Conservation (phyloP, 1,140 invertebrate species). For the Euwallacea fornicatus region DNA sequence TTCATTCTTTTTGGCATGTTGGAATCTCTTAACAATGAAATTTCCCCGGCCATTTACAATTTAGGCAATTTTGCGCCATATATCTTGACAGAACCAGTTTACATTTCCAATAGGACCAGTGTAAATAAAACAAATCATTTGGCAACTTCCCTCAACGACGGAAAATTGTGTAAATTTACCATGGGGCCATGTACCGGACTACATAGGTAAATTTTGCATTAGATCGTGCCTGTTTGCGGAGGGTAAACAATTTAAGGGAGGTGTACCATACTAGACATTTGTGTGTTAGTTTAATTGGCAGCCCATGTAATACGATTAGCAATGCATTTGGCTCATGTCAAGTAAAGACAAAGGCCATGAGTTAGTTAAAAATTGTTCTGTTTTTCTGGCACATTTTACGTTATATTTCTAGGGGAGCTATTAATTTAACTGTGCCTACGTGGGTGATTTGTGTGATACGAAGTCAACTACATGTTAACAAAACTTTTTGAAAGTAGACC, state of each 20-base stretch:
- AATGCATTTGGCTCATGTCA: slow-evolving; percentile 6
- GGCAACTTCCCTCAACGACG: background rate
- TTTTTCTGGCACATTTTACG: too few species aligned
- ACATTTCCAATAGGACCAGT: background rate
- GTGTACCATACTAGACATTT: slow-evolving; percentile 9
- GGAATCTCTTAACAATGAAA: too few species aligned
- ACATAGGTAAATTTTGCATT: slow-evolving; percentile 23
- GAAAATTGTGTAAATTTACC: slow-evolving; percentile 14
- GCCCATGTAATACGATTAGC: slow-evolving; percentile 14
- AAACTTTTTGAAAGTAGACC: background rate
- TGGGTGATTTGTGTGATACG: background rate
- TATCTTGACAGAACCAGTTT: background rate
- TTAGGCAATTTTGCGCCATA: too few species aligned
- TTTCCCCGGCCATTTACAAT: too few species aligned
- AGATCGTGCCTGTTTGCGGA: slow-evolving; percentile 17
- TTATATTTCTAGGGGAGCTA: too few species aligned
- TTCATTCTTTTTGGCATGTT: too few species aligned
- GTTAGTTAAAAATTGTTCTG: too few species aligned
- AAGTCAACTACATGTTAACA: slow-evolving; percentile 2
- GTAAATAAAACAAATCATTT: too few species aligned
- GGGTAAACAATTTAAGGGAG: slow-evolving; percentile 24
- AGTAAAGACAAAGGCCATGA: background rate
- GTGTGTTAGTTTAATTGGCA: slow-evolving; percentile 22
- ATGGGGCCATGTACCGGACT: slow-evolving; percentile 3
- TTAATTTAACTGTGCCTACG: too few species aligned